Conservation (phyloP, 2,888 invertebrate species). For the Platycnemis pennipes region DNA sequence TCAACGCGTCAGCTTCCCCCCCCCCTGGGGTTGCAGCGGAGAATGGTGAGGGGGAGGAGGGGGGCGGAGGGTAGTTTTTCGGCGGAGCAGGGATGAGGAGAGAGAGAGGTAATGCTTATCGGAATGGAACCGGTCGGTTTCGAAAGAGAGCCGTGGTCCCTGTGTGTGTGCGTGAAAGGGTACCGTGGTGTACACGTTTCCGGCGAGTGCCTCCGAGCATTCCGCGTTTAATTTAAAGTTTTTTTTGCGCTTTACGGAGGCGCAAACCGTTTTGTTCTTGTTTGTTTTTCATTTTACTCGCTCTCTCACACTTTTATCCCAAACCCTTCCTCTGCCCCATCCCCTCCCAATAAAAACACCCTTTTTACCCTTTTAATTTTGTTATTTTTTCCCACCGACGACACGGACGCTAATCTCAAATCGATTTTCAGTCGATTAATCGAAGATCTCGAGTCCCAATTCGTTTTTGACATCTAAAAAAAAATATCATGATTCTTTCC, state of each 20-base stretch:
- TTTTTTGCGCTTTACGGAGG: constrained; percentile 26
- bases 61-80: too few species aligned
- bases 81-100: neutral
- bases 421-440: constrained; percentile 22
- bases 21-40: neutral
- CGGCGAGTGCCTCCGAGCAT: constrained; percentile 8
- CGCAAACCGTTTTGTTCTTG: constrained; percentile 20
- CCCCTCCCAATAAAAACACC: neutral
- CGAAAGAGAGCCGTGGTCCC: neutral
- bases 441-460: neutral
- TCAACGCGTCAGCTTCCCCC: neutral
- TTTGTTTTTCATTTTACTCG: constrained; percentile 18
- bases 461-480: too few species aligned
- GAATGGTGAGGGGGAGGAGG: neutral
- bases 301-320: neutral
- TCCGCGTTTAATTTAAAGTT: constrained; percentile 1
- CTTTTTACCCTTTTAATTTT: neutral
- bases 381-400: neutral
- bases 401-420: neutral
- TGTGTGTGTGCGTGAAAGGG: constrained; percentile 4
- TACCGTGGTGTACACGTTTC: neutral
- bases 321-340: neutral
- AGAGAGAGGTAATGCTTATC: neutral
- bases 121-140: constrained; percentile 15
- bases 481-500: too few species aligned